These are phyloP conservation scores for Fabriciana adippe DNA, from an alignment of 2,888 invertebrate species.

Conservation along the genomic window DNA sequence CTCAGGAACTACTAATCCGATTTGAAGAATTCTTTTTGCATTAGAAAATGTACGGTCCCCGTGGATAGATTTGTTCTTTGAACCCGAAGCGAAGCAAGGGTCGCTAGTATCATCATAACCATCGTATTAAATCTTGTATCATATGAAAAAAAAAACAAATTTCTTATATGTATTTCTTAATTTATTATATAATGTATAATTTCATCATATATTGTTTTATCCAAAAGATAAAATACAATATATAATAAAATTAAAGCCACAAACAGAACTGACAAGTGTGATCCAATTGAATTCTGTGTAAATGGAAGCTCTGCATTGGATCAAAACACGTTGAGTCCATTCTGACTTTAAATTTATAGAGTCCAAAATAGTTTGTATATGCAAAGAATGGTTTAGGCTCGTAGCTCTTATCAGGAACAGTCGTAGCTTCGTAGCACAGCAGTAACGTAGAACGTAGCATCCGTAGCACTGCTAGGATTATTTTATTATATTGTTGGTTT, in stretches of 20 bases:
- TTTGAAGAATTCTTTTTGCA: too few species aligned
- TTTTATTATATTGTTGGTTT: constrained; percentile 12
- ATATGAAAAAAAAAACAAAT: too few species aligned
- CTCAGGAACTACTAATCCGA: too few species aligned
- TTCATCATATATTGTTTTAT: too few species aligned
- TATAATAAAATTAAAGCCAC: background rate
- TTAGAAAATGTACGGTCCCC: too few species aligned
- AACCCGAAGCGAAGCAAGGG: too few species aligned
- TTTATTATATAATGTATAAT: too few species aligned
- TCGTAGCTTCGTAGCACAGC: constrained; percentile 21
- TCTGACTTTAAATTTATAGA: background rate
- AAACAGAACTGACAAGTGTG: constrained; percentile 10
- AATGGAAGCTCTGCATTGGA: constrained; percentile 12
- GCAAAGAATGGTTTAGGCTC: constrained; percentile 8
- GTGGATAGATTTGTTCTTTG: too few species aligned
- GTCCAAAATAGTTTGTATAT: background rate
- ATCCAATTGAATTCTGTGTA: constrained; percentile 9
- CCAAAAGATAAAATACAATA: background rate
- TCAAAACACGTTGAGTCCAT: background rate
- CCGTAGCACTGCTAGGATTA: constrained; percentile 1
- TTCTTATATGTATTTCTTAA: too few species aligned
- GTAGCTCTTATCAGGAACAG: constrained; percentile 23
- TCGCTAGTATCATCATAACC: too few species aligned
- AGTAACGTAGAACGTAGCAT: background rate
- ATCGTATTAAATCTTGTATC: too few species aligned